phyloP scores from a whole-genome alignment of 1,140 invertebrate genomes.

The Akabosia matsudoensis region DNA sequence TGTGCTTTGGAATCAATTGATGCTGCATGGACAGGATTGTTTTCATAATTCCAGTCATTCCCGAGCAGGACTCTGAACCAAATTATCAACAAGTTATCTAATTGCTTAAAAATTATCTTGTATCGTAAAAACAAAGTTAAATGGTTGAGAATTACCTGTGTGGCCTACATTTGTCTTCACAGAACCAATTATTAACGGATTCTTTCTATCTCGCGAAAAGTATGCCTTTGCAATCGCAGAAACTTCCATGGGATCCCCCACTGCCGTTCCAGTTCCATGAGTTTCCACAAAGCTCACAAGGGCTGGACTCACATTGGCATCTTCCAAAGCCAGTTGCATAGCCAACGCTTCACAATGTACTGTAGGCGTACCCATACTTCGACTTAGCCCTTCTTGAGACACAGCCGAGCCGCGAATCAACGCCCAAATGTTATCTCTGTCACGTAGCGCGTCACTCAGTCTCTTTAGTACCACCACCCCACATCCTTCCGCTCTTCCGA shows the following conservation, averaged over 20 bases:
- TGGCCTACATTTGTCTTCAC: slow-evolving; percentile 11
- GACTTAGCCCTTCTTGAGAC: not conserved
- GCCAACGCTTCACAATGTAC: not conserved
- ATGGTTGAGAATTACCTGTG: no score
- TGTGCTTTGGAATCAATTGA: not conserved
- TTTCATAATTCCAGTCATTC: slow-evolving; percentile 3
- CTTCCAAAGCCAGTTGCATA: not conserved
- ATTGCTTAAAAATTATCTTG: no score
- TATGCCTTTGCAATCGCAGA: not conserved
- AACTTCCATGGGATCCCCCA: not conserved
- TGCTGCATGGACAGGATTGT: not conserved
- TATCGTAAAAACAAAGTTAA: no score
- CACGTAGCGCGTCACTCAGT: not conserved
- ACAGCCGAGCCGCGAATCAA: not conserved
- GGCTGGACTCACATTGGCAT: not conserved
- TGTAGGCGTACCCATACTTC: not conserved
- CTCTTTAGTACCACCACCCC: not conserved
- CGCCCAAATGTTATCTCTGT: slow-evolving; percentile 2
- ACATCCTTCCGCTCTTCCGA: not conserved
- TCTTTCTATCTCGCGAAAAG: not conserved
- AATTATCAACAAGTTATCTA: no score
- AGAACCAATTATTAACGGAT: not conserved
- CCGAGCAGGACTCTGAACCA: not conserved
- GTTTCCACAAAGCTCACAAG: not conserved
- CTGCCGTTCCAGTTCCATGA: not conserved